Percentiles rank a stretch among this genome's conserved stretches.
Evolutionary conservation across 2,797 vertebrate genomes (phyloP).

Genomic region (Martes flavigula): DNA sequence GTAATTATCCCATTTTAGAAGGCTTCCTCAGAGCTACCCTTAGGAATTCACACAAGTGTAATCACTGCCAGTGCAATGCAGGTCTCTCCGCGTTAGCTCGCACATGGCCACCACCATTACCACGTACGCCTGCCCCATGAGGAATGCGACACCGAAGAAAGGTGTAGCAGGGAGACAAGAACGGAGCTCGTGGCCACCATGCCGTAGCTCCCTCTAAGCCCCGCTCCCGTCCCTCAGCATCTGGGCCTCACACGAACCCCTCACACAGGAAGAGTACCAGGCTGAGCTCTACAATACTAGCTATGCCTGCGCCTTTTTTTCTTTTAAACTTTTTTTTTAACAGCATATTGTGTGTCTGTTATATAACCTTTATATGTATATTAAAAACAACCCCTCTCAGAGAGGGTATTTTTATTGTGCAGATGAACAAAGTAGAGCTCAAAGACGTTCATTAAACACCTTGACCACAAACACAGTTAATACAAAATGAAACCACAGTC

Average conservation of each 20-base stretch:
- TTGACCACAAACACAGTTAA: neutral
- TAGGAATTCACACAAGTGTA: neutral
- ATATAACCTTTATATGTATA: neutral
- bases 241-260: neutral
- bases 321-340: neutral
- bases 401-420: neutral
- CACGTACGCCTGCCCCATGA: neutral
- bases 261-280: neutral
- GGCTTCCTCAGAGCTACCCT: neutral
- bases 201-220: neutral
- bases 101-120: neutral
- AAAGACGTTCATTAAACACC: neutral
- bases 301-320: neutral
- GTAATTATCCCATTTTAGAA: constrained; percentile 32
- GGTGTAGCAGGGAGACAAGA: fast-evolving
- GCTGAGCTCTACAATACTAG: neutral
- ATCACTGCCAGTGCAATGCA: neutral
- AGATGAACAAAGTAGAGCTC: neutral
- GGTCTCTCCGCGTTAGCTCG: neutral
- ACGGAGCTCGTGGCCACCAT: neutral
- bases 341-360: neutral
- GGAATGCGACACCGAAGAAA: neutral
- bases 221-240: neutral
- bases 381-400: neutral
- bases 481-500: neutral